Evolutionary conservation across 1,140 invertebrate species (phyloP).

Genomic region (Ditylenchus dipsaci): DNA sequence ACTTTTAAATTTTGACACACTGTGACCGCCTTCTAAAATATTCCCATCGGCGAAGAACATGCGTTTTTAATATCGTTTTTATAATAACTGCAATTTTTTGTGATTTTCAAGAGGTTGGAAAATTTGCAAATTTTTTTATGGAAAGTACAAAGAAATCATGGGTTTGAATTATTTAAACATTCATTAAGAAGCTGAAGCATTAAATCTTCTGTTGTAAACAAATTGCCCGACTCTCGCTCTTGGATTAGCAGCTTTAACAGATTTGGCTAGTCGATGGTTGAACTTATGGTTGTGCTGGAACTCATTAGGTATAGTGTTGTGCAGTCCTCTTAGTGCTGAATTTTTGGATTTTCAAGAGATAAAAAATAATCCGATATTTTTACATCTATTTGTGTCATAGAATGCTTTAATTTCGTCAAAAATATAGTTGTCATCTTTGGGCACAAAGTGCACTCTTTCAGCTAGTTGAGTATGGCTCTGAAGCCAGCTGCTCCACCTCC

Average conservation of each 20-base stretch:
- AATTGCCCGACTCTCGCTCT: neutral
- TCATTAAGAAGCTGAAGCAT: neutral
- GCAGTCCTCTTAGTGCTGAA: slow-evolving; percentile 15
- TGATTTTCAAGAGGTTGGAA: no score
- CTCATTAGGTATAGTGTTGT: slow-evolving; percentile 7
- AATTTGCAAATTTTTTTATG: no score
- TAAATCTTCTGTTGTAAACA: slow-evolving; percentile 1
- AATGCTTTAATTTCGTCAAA: slow-evolving; percentile 12
- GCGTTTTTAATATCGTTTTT: no score
- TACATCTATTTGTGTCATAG: slow-evolving; percentile 15
- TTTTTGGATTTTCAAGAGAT: neutral
- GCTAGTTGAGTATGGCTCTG: neutral
- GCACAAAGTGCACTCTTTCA: neutral
- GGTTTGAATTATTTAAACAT: no score
- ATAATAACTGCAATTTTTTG: no score
- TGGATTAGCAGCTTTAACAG: neutral
- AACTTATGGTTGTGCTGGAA: slow-evolving; percentile 15
- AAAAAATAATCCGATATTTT: neutral
- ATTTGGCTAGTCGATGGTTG: neutral
- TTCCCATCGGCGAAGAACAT: no score
- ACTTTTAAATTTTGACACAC: no score
- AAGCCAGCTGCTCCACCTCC: neutral
- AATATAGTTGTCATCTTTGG: slow-evolving; percentile 19
- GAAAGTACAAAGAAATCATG: no score
- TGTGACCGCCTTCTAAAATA: no score